These are phyloP conservation scores for Caretta caretta DNA, from an alignment of 2,113 vertebrate species.

Conservation along the genomic window DNA sequence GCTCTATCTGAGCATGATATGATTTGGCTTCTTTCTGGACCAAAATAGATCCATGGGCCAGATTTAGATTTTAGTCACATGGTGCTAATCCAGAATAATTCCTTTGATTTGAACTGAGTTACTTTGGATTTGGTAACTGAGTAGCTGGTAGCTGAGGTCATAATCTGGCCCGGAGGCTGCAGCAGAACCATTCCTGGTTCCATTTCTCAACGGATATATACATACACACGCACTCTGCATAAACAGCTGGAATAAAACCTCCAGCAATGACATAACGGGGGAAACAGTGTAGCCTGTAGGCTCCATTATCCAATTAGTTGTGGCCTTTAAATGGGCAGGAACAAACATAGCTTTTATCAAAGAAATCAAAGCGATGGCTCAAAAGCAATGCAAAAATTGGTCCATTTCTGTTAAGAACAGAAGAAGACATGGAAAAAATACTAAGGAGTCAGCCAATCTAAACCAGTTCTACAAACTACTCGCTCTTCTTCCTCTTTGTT, in stretches of 20 bases:
- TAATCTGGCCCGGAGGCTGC: neutral
- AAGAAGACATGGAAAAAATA: neutral
- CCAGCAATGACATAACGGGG: neutral
- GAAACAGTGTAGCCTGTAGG: neutral
- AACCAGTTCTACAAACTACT: neutral
- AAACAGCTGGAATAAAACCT: constrained; percentile 30
- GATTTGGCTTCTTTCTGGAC: neutral
- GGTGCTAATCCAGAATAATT: neutral
- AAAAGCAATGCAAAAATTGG: neutral
- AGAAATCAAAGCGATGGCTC: neutral
- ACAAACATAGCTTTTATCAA: constrained; percentile 3
- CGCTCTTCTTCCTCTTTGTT: constrained; percentile 8
- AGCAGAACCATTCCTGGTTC: rapidly evolving
- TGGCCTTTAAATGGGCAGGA: constrained; percentile 29
- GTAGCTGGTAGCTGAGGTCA: neutral
- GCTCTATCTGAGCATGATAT: neutral
- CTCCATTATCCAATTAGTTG: constrained; percentile 48
- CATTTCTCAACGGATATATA: neutral
- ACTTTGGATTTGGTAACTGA: neutral
- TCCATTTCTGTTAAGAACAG: constrained; percentile 20
- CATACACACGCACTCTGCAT: neutral
- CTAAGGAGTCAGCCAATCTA: neutral
- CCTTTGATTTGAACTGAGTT: neutral
- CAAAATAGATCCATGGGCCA: neutral
- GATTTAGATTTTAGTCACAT: neutral